Percentiles rank a stretch among this genome's conserved stretches.
phyloP scores from a whole-genome alignment of 1,140 invertebrate species.

The Calephelis virginiensis region DNA sequence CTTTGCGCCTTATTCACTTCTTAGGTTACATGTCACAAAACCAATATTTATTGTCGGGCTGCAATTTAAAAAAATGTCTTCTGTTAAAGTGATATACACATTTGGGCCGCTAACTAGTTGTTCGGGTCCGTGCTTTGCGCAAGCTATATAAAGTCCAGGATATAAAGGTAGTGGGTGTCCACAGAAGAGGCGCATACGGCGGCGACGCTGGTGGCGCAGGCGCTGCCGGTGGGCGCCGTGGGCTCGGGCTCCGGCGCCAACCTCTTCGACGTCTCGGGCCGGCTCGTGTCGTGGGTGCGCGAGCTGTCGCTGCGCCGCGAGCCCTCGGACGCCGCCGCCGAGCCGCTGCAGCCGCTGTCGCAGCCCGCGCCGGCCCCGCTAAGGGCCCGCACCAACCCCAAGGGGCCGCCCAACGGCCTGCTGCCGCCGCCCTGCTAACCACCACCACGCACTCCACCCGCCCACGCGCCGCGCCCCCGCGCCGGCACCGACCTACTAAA shows the following conservation, averaged over 20 bases:
- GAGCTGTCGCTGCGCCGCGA: conserved; percentile 65
- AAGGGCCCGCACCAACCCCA: conserved; percentile 34
- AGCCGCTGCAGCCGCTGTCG: conserved; percentile 59
- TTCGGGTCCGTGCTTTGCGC: too few relatives aligned
- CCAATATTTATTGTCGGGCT: too few relatives aligned
- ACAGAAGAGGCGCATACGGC: conserved; percentile 38
- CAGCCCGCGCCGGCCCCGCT: conserved; percentile 43
- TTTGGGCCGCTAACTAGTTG: too few relatives aligned
- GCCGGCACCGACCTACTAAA: too few relatives aligned
- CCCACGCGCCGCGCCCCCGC: conserved; percentile 23
- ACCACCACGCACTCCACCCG: conserved; percentile 27
- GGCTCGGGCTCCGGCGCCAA: conserved; percentile 67
- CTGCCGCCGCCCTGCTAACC: conserved; percentile 31
- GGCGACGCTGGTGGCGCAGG: conserved; percentile 55
- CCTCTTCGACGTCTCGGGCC: conserved; percentile 71
- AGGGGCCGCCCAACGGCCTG: conserved; percentile 38
- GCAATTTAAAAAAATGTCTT: too few relatives aligned
- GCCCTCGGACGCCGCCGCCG: conserved; percentile 63
- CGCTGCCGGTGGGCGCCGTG: conserved; percentile 69
- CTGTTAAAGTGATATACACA: too few relatives aligned
- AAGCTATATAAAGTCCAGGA: too few relatives aligned
- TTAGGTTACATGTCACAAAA: too few relatives aligned
- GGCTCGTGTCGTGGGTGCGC: conserved; percentile 70
- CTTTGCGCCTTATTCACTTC: too few relatives aligned
- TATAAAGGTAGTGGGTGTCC: too few relatives aligned